Evolutionary conservation across 2,797 vertebrate genomes (phyloP).

Genomic region (Oryzias dopingdopingensis): DNA sequence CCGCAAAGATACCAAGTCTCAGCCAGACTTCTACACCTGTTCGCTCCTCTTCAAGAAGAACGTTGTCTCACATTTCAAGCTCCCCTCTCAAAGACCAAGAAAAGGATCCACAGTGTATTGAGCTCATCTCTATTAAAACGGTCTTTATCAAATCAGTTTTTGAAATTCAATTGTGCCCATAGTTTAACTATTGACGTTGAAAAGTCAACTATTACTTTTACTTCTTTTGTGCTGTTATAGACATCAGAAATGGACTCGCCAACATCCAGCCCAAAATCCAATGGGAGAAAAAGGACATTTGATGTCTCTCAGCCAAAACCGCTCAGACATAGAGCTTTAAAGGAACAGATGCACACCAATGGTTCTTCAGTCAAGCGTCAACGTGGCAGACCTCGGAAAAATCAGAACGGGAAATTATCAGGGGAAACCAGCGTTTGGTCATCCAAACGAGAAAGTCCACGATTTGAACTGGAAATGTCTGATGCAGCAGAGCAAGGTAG

Average conservation of each 20-base stretch:
- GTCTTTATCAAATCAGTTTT: neutral
- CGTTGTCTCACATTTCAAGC: conserved; percentile 1
- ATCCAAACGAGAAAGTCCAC: conserved; percentile 30
- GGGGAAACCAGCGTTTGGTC: conserved; percentile 1
- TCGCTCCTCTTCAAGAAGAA: conserved; percentile 3
- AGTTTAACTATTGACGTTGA: neutral
- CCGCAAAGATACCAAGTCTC: neutral
- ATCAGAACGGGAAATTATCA: neutral
- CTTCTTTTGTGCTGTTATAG: conserved; percentile 36
- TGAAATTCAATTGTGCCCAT: neutral
- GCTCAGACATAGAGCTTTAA: conserved; percentile 8
- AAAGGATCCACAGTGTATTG: neutral
- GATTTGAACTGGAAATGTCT: conserved; percentile 43
- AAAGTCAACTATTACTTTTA: neutral
- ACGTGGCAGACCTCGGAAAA: conserved; percentile 17
- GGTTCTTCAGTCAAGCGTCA: conserved; percentile 11
- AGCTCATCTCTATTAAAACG: conserved; percentile 5
- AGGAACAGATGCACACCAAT: neutral
- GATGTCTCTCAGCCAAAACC: neutral
- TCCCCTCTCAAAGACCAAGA: neutral
- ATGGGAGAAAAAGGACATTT: neutral
- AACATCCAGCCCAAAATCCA: conserved; percentile 7
- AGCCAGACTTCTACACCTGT: conserved; percentile 49
- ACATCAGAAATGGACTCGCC: conserved; percentile 17
- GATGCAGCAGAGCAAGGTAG: conserved; percentile 54